A percentile compares a stretch with the other conserved stretches of the same genome.
phyloP scores from a whole-genome alignment of 2,797 vertebrate genomes.

The Gallinago stenura region DNA sequence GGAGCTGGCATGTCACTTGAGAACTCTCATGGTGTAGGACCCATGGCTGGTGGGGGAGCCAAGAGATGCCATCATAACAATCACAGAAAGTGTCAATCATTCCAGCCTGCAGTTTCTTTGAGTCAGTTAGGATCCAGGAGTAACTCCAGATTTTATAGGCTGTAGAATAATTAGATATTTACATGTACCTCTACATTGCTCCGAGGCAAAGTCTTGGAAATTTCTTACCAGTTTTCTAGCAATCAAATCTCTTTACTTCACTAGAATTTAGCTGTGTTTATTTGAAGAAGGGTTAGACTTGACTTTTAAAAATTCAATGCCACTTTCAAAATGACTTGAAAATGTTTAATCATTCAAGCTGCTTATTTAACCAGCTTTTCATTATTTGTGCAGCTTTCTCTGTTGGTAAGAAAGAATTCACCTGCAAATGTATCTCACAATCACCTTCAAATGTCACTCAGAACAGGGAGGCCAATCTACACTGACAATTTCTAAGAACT shows the following conservation, averaged over 20 bases:
- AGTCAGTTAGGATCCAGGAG: slow-evolving; percentile 9
- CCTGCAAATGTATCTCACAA: background rate
- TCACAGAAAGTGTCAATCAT: slow-evolving; percentile 56
- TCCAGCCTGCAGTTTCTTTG: slow-evolving; percentile 5
- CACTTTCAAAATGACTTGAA: background rate
- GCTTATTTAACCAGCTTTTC: background rate
- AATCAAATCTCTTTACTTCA: background rate
- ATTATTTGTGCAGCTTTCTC: background rate
- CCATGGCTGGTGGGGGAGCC: slow-evolving; percentile 36
- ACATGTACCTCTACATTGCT: background rate
- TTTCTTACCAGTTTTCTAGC: background rate
- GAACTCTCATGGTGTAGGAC: slow-evolving; percentile 5
- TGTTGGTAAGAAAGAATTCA: background rate
- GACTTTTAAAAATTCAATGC: background rate
- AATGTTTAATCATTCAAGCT: background rate
- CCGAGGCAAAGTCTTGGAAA: background rate
- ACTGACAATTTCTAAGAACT: background rate
- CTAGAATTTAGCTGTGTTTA: background rate
- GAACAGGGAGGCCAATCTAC: background rate
- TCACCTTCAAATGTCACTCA: background rate
- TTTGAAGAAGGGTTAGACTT: background rate
- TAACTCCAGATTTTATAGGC: background rate
- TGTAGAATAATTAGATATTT: background rate
- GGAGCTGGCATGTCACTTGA: slow-evolving; percentile 22
- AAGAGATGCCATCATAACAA: slow-evolving; percentile 53